Percentiles rank a stretch among this genome's conserved stretches.
phyloP scores from a whole-genome alignment of 1,140 invertebrate species.

The Aculops lycopersici region DNA sequence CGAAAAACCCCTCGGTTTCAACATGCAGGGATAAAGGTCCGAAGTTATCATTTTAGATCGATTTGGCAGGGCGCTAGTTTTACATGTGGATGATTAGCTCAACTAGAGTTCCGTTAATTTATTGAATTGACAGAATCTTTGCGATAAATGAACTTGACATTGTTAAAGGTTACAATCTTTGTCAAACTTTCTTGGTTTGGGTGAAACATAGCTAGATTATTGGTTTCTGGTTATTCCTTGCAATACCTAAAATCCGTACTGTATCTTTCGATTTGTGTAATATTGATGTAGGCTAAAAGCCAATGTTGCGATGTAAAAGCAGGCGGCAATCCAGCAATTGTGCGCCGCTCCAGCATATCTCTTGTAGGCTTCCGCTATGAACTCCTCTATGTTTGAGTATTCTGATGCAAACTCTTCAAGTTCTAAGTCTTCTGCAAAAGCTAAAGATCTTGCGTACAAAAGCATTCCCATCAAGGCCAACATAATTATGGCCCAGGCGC shows the following conservation, averaged over 20 bases:
- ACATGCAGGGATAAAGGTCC: too few relatives aligned
- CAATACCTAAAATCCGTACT: conserved; percentile 8
- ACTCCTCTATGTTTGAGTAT: not conserved
- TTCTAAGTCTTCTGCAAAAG: conserved; percentile 11
- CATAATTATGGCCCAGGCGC: conserved; percentile 10
- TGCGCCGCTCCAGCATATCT: conserved; percentile 8
- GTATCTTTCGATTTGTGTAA: conserved; percentile 4
- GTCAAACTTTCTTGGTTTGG: too few relatives aligned
- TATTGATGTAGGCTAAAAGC: conserved; percentile 9
- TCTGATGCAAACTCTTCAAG: not conserved
- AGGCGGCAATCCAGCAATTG: conserved; percentile 11
- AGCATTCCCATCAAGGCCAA: conserved; percentile 9
- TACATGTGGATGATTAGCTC: too few relatives aligned
- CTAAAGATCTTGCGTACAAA: conserved; percentile 7
- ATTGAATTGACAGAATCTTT: too few relatives aligned
- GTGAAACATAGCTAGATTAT: too few relatives aligned
- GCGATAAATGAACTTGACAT: too few relatives aligned
- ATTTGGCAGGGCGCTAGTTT: too few relatives aligned
- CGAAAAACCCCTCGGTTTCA: too few relatives aligned
- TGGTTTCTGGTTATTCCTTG: too few relatives aligned
- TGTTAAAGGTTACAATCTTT: too few relatives aligned
- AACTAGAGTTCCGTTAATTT: too few relatives aligned
- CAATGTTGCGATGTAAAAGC: conserved; percentile 9
- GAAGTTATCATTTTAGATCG: too few relatives aligned
- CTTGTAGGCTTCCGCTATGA: conserved; percentile 4